These are phyloP conservation scores for Gasterosteus aculeatus DNA, from an alignment of 2,113 vertebrate species.

Conservation along the genomic window DNA sequence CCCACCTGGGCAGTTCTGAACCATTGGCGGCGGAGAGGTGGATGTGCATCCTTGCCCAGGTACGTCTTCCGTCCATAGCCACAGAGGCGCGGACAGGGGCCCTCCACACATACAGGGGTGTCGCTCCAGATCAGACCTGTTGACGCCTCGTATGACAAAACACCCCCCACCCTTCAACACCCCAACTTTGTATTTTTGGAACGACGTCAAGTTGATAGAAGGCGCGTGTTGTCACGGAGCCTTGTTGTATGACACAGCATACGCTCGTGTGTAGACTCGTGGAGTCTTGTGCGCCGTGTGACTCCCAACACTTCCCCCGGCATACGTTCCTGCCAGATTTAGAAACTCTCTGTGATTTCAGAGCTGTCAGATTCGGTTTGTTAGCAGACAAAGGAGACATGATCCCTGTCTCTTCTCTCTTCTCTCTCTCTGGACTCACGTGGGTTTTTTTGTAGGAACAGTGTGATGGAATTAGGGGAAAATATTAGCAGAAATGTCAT, in stretches of 20 bases:
- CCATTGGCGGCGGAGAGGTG: no score
- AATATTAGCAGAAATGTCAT: neutral
- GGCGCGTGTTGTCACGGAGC: neutral
- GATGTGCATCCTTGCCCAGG: neutral
- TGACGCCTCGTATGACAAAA: neutral
- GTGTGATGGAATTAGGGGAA: neutral
- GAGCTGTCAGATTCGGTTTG: slow-evolving; percentile 30
- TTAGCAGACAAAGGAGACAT: slow-evolving; percentile 25
- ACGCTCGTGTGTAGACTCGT: no score
- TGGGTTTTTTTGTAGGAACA: neutral
- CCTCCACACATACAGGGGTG: neutral
- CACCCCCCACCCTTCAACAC: neutral
- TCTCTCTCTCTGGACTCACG: neutral
- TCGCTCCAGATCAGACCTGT: neutral
- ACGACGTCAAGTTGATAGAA: neutral
- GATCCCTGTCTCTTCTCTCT: neutral
- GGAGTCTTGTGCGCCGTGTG: neutral
- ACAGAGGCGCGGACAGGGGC: neutral
- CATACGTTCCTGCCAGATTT: neutral
- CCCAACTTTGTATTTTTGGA: neutral
- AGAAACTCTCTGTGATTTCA: slow-evolving; percentile 17
- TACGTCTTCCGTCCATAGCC: neutral
- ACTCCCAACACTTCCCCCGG: neutral
- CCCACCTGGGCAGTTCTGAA: no score
- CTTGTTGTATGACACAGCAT: neutral